Conservation (phyloP, 2,888 invertebrate genomes). For the Eupithecia subumbrata region DNA sequence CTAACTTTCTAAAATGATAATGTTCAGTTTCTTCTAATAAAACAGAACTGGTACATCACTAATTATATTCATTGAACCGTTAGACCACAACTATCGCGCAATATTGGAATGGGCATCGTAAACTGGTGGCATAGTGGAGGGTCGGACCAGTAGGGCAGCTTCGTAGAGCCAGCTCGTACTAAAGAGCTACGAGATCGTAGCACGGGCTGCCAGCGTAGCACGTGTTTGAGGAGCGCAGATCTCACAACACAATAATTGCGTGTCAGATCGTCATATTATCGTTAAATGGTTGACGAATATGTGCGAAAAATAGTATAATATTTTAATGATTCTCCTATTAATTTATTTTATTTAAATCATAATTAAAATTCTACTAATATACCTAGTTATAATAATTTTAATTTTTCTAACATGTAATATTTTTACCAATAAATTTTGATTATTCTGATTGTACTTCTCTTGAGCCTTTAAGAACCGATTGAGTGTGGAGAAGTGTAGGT, state of each 20-base stretch:
- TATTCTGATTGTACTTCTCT: not conserved
- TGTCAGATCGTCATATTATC: not conserved
- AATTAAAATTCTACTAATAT: no score
- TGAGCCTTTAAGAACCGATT: not conserved
- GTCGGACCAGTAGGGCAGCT: slow-evolving; percentile 17
- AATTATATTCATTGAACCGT: slow-evolving; percentile 58
- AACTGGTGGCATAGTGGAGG: slow-evolving; percentile 30
- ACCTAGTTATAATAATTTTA: no score
- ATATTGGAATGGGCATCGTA: slow-evolving; percentile 48
- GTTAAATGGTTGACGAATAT: no score
- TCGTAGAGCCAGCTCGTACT: not conserved
- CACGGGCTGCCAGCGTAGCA: not conserved
- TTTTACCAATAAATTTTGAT: no score
- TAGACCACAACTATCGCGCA: slow-evolving; percentile 48
- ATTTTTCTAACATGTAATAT: no score
- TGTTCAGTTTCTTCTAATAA: slow-evolving; percentile 47
- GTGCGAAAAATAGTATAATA: no score
- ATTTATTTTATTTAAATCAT: no score
- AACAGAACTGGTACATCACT: slow-evolving; percentile 58
- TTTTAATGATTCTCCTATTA: no score
- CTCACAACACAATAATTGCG: not conserved
- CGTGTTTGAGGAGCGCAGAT: not conserved
- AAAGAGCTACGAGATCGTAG: not conserved
- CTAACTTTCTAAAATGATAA: slow-evolving; percentile 49
- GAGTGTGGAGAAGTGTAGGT: not conserved